These are phyloP conservation scores for Pampus argenteus DNA, from an alignment of 2,797 vertebrate species.

Conservation along the genomic window DNA sequence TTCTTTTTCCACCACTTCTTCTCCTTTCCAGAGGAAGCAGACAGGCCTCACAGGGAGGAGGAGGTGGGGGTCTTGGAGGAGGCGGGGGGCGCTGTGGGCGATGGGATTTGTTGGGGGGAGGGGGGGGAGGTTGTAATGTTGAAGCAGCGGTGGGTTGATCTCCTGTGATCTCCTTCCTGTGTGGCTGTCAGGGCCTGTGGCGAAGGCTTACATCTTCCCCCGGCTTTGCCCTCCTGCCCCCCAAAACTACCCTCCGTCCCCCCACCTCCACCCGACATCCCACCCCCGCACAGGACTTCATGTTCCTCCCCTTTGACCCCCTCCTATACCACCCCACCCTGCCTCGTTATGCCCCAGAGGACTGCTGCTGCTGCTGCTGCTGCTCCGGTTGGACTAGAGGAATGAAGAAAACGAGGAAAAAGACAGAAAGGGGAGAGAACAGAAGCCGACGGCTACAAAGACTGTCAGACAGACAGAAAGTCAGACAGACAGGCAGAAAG, in stretches of 20 bases:
- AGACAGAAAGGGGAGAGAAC: slow-evolving; percentile 22
- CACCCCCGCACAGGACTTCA: slow-evolving; percentile 79
- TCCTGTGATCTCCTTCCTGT: slow-evolving; percentile 86
- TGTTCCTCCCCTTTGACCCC: slow-evolving; percentile 78
- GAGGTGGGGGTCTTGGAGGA: slow-evolving; percentile 12
- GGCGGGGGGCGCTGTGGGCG: slow-evolving; percentile 43
- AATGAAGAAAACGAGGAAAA: slow-evolving; percentile 41
- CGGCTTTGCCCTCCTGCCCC: slow-evolving; percentile 71
- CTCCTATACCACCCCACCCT: slow-evolving; percentile 47
- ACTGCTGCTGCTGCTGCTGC: slow-evolving; percentile 28
- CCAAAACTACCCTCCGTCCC: slow-evolving; percentile 59
- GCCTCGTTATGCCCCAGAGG: slow-evolving; percentile 53
- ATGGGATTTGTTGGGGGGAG: slow-evolving; percentile 44
- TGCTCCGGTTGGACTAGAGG: slow-evolving; percentile 42
- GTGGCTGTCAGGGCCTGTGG: slow-evolving; percentile 84
- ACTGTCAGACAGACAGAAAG: slow-evolving; percentile 3
- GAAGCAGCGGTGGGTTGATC: slow-evolving; percentile 74
- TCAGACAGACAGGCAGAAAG: not conserved
- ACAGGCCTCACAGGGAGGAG: slow-evolving; percentile 66
- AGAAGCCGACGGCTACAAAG: slow-evolving; percentile 29
- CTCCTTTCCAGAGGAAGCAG: slow-evolving; percentile 65
- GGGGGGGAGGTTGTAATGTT: slow-evolving; percentile 45
- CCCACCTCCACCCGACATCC: slow-evolving; percentile 41
- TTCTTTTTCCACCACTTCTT: slow-evolving; percentile 39
- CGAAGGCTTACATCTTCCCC: slow-evolving; percentile 80